A percentile compares a stretch with the other conserved stretches of the same genome.
Conservation (phyloP, 2,888 invertebrate species). For the Callimorpha dominula region DNA sequence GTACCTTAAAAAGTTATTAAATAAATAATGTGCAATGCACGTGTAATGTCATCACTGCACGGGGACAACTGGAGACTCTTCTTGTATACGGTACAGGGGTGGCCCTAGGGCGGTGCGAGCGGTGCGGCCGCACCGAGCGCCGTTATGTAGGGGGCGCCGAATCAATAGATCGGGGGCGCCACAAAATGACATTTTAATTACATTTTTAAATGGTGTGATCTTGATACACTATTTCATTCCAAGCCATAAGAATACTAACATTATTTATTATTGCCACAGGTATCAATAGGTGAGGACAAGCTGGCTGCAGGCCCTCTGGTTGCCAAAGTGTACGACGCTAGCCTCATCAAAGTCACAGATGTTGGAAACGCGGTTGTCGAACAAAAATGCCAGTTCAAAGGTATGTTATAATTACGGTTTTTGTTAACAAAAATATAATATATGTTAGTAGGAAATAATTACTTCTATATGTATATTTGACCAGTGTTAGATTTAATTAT, state of each 20-base stretch:
- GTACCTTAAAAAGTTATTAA: no score
- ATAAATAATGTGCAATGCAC: no score
- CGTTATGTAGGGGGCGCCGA: no score
- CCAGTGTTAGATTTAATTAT: no score
- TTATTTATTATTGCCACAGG: slow-evolving; percentile 60
- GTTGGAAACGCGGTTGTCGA: slow-evolving; percentile 97
- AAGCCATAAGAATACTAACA: not conserved
- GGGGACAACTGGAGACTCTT: no score
- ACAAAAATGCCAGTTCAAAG: slow-evolving; percentile 98
- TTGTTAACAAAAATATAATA: not conserved
- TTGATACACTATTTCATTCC: not conserved
- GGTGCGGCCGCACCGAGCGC: no score
- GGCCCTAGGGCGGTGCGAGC: no score
- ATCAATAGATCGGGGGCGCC: no score
- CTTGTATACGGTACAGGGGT: no score
- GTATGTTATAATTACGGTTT: slow-evolving; percentile 76
- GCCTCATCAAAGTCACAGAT: slow-evolving; percentile 97
- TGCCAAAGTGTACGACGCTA: slow-evolving; percentile 98
- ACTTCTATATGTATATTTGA: no score
- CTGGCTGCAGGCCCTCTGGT: slow-evolving; percentile 96
- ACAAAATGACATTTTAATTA: no score
- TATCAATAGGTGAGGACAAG: slow-evolving; percentile 94
- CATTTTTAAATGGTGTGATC: not conserved
- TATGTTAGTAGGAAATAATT: not conserved
- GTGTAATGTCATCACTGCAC: no score